Evolutionary conservation across 2,797 vertebrate species (phyloP).

Genomic region (Pogonophryne albipinna): DNA sequence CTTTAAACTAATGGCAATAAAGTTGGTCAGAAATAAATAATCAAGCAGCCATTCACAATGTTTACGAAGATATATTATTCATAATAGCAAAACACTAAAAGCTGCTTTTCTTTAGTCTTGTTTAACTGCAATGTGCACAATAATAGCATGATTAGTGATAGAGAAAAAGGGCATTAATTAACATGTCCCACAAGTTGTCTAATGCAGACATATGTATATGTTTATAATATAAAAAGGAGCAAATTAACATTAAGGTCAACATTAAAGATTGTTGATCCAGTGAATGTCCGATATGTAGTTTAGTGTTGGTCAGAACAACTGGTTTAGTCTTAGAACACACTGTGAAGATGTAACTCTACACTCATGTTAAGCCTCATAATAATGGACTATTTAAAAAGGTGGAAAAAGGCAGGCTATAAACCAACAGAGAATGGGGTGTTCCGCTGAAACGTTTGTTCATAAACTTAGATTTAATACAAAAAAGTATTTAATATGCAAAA

Average conservation of each 20-base stretch:
- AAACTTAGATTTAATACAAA: constrained; percentile 1
- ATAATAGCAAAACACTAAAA: constrained; percentile 16
- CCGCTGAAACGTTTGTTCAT: not conserved
- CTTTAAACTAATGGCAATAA: too few relatives aligned
- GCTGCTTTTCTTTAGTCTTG: constrained; percentile 10
- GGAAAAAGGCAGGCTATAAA: constrained; percentile 11
- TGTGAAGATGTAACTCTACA: not conserved
- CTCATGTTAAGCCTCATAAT: not conserved
- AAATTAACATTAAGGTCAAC: not conserved
- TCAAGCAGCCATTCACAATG: not conserved
- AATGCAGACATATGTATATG: not conserved
- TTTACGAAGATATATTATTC: constrained; percentile 5
- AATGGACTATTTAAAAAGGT: not conserved
- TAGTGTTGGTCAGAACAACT: not conserved
- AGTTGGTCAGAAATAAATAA: not conserved
- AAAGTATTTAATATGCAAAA: not conserved
- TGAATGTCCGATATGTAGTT: not conserved
- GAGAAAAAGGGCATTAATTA: not conserved
- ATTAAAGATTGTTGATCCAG: not conserved
- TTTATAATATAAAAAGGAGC: constrained; percentile 12
- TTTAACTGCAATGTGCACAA: constrained; percentile 2
- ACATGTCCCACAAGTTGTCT: not conserved
- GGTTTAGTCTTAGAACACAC: constrained; percentile 7
- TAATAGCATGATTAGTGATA: not conserved
- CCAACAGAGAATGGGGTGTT: not conserved